Percentiles rank a stretch among this genome's conserved stretches.
Evolutionary conservation across 1,140 invertebrate genomes (phyloP).

Genomic region (Microplitis demolitor): DNA sequence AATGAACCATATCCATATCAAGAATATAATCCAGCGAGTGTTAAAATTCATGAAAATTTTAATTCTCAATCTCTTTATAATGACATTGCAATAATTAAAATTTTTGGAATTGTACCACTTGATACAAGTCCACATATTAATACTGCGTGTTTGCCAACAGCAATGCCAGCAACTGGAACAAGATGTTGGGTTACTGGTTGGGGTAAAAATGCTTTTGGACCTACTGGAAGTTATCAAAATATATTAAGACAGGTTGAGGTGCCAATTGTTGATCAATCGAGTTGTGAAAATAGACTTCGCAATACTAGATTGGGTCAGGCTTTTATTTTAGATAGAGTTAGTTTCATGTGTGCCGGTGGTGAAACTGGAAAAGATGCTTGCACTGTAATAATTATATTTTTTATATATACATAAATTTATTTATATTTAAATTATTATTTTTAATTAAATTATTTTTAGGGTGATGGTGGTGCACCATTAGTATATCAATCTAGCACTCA

Average conservation of each 20-base stretch:
- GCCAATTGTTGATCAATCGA: constrained; percentile 65
- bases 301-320: constrained; percentile 68
- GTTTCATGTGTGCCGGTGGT: constrained; percentile 76
- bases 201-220: constrained; percentile 78
- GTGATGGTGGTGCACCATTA: constrained; percentile 77
- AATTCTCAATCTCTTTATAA: constrained; percentile 70
- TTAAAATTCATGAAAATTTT: constrained; percentile 70
- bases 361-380: constrained; percentile 75
- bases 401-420: too few relatives aligned
- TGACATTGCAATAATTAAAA: constrained; percentile 70
- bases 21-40: constrained; percentile 63
- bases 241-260: constrained; percentile 74
- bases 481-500: constrained; percentile 68
- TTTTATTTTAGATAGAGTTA: constrained; percentile 68
- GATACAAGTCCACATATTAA: constrained; percentile 69
- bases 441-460: constrained; percentile 58
- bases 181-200: constrained; percentile 81
- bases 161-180: constrained; percentile 61
- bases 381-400: constrained; percentile 57
- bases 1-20: constrained; percentile 67
- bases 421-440: background rate
- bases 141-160: constrained; percentile 70
- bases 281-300: constrained; percentile 69
- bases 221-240: constrained; percentile 68
- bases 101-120: constrained; percentile 66